Evolutionary conservation across 2,888 invertebrate genomes (phyloP).

Genomic region (Hirtodrosophila histrioides): DNA sequence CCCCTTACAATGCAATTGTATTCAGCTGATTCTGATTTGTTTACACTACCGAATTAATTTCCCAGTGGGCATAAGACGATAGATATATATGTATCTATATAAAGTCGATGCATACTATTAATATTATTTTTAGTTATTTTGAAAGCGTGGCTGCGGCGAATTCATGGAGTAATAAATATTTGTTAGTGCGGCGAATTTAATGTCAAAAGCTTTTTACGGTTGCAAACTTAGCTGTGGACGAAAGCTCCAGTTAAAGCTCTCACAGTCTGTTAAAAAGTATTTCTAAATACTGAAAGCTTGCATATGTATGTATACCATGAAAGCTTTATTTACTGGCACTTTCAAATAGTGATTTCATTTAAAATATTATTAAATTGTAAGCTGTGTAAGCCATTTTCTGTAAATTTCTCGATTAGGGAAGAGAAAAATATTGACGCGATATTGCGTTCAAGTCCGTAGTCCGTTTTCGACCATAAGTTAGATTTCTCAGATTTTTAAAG

Average conservation of each 20-base stretch:
- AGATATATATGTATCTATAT: constrained; percentile 4
- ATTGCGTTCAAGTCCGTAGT: no score
- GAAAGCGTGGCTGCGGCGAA: constrained; percentile 14
- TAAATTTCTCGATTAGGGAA: no score
- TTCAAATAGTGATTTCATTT: no score
- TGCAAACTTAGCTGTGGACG: not conserved
- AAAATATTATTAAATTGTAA: no score
- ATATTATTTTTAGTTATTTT: no score
- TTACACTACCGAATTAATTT: not conserved
- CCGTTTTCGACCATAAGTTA: no score
- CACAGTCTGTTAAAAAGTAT: constrained; percentile 10
- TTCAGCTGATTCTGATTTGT: constrained; percentile 3
- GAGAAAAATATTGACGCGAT: no score
- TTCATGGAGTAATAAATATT: not conserved
- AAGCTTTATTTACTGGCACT: not conserved
- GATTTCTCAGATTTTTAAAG: no score
- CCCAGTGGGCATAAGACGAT: no score
- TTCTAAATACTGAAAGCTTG: not conserved
- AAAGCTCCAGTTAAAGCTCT: constrained; percentile 20
- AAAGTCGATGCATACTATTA: not conserved
- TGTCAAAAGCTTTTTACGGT: constrained; percentile 25
- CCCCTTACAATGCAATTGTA: constrained; percentile 2
- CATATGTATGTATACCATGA: not conserved
- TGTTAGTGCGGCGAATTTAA: not conserved
- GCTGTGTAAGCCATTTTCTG: no score